Evolutionary conservation across 2,888 invertebrate genomes (phyloP), one percentile per base, ranked within the genome.

Genomic region (Idaea aversata): DNA sequence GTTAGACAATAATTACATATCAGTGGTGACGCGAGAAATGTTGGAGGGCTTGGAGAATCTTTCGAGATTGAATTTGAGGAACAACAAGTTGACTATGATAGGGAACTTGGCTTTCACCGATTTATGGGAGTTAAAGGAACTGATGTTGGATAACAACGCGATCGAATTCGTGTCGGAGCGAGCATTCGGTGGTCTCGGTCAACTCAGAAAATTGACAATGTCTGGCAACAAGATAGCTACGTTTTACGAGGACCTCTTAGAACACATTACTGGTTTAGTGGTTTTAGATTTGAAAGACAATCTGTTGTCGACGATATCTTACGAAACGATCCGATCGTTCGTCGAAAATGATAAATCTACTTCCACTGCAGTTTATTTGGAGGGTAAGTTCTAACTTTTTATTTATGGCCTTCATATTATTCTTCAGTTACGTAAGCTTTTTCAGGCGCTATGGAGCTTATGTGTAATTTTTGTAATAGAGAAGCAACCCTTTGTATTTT

Each of bases 71-170:
- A 96, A 96, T 84, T 90, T 97, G 77, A 95, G 95, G 70, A 93
- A 94, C 75, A 97, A 97, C 84, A 94, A 94, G 79, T 94, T 97
- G 73, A 94, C 95, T 63, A 96, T 96, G 93, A 94, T 97, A 72
- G 96, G 96, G 4, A 96, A 97, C 76, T 94, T 95, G 69, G 96
- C 96, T 57, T 97, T 97, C 85, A 95, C 95, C 60, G 97, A 97
- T 77, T 91, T 96, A 78, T 96, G 96, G 91, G 95, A 95, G 61
- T 86, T 97, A 57, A 94, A 94, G 71, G 96, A 96, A 74, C 88
- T 97, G 75, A 94, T 95, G 76, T 85, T 97, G 75, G 96, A 96
- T 85, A 94, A 95, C 75, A 95, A 95, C 82, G 93, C 91, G 59
- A 95, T 96, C 77, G 89, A 95, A 85, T 95, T 95, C 77, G 95